A percentile compares a stretch with the other conserved stretches of the same genome.
phyloP scores from a whole-genome alignment of 2,888 invertebrate species.

The Cephus pygmeus region DNA sequence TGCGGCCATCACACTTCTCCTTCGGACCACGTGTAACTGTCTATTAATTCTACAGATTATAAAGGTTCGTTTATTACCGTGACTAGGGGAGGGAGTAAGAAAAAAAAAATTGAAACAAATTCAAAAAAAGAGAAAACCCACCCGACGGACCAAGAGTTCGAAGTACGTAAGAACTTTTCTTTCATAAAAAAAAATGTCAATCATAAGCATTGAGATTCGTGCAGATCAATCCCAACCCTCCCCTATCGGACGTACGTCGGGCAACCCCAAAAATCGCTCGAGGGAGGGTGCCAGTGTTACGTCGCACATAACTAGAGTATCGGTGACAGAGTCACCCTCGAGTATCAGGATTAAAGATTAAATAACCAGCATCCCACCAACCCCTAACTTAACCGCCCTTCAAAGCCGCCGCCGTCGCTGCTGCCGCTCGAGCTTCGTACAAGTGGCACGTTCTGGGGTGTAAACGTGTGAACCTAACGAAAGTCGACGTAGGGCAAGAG shows the following conservation, averaged over 20 bases:
- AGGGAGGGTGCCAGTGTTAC: conserved; percentile 16
- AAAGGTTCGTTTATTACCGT: conserved; percentile 25
- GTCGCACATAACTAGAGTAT: conserved; percentile 37
- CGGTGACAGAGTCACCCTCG: conserved; percentile 55
- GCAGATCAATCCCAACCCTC: conserved; percentile 25
- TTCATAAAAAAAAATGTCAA: background rate
- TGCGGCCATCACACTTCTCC: conserved; percentile 47
- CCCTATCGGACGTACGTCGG: conserved; percentile 16
- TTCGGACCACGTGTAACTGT: conserved; percentile 34
- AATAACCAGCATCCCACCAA: conserved; percentile 58
- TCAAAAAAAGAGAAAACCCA: background rate
- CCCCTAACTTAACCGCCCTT: conserved; percentile 48
- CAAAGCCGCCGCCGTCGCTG: conserved; percentile 28
- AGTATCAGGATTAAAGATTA: conserved; percentile 63
- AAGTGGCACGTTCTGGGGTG: background rate
- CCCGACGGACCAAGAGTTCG: background rate
- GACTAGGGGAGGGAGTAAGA: conserved; percentile 14
- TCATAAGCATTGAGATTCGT: conserved; percentile 18
- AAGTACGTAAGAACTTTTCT: background rate
- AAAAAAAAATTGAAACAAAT: conserved; percentile 4
- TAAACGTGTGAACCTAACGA: background rate
- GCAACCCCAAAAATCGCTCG: conserved; percentile 38
- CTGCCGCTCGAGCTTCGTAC: conserved; percentile 10
- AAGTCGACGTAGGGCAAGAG: background rate
- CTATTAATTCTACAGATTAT: conserved; percentile 33